phyloP scores from a whole-genome alignment of 2,113 vertebrate species.

The Dicentrarchus labrax region DNA sequence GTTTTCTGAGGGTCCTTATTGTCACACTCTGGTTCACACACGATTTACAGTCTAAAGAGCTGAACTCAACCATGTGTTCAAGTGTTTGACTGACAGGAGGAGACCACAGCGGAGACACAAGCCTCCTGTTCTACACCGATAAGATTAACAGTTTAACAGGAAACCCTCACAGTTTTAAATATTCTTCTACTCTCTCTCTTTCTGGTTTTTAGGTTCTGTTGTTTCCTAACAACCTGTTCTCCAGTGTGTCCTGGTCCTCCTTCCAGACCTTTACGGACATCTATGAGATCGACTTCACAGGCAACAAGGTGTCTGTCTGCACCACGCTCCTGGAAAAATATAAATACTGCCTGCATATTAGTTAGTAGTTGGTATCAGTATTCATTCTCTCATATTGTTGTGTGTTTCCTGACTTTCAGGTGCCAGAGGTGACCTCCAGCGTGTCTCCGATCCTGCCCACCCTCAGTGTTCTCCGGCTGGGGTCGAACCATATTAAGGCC shows the following conservation, averaged over 20 bases:
- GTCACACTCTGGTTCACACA: too few species aligned
- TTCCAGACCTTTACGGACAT: constrained; percentile 70
- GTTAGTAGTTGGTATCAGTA: too few species aligned
- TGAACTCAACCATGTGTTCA: too few species aligned
- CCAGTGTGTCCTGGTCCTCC: constrained; percentile 73
- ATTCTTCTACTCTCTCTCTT: neutral
- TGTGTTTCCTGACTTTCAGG: constrained; percentile 26
- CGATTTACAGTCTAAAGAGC: too few species aligned
- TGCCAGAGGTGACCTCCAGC: constrained; percentile 45
- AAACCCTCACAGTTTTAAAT: neutral
- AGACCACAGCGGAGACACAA: neutral
- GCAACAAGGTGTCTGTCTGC: constrained; percentile 71
- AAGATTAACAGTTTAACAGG: constrained; percentile 2
- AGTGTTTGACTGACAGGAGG: constrained; percentile 9
- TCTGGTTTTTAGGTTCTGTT: constrained; percentile 66
- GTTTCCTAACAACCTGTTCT: constrained; percentile 77
- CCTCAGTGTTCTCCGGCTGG: constrained; percentile 77
- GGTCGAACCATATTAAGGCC: constrained; percentile 63
- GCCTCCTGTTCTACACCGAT: constrained; percentile 18
- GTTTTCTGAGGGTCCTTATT: too few species aligned
- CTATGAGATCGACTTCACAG: constrained; percentile 80
- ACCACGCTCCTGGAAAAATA: too few species aligned
- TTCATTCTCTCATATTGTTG: neutral
- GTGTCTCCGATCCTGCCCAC: constrained; percentile 40
- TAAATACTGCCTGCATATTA: neutral